Evolutionary conservation across 92 coral and sea anemone species (phyloP).

Genomic region (Pocillopora meandrina): DNA sequence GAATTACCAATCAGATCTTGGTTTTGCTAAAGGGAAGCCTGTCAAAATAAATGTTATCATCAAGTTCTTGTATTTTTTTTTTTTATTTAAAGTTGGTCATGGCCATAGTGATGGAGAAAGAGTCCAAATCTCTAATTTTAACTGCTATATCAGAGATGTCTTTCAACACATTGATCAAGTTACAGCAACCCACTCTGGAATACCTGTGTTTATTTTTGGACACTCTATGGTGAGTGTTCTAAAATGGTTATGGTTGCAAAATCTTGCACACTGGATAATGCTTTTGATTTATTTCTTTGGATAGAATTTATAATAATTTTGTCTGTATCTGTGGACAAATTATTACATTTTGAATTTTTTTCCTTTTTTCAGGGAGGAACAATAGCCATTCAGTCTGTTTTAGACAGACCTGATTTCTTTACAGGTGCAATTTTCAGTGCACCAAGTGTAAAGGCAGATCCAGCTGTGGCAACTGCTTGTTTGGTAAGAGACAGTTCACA

Average conservation of each 20-base stretch:
- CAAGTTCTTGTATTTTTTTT: too few relatives aligned
- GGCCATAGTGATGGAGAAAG: conserved; percentile 94
- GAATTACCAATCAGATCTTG: too few relatives aligned
- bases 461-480: conserved; percentile 53
- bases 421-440: conserved; percentile 79
- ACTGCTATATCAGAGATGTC: conserved; percentile 71
- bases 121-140: conserved; percentile 67
- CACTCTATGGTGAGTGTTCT: conserved; percentile 83
- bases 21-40: too few relatives aligned
- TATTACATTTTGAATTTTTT: neutral
- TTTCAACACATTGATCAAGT: conserved; percentile 85
- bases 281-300: too few relatives aligned
- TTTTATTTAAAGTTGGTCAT: conserved; percentile 81
- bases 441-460: conserved; percentile 75
- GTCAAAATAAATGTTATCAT: too few relatives aligned
- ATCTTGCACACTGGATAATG: too few relatives aligned
- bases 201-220: conserved; percentile 87
- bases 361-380: conserved; percentile 76
- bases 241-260: too few relatives aligned
- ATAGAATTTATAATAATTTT: too few relatives aligned
- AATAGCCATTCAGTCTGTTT: conserved; percentile 74
- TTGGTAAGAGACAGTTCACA: conserved; percentile 24
- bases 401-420: conserved; percentile 81
- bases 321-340: neutral
- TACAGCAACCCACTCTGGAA: conserved; percentile 56